Evolutionary conservation across 2,888 invertebrate species (phyloP), one percentile per base, ranked within the genome.

Genomic region (Rotaria magnacalcarata): DNA sequence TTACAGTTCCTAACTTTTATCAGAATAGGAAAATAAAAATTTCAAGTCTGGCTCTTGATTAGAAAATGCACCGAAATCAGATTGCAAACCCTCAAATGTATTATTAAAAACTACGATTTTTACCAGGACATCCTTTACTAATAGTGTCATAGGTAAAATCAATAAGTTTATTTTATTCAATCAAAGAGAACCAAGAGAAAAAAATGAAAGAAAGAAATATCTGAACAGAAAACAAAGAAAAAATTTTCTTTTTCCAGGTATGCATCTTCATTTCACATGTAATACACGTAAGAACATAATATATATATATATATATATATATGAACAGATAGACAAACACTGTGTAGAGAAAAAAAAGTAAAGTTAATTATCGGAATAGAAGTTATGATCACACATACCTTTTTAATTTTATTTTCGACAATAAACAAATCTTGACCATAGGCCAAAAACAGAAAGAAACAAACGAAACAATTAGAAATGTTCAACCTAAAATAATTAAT

Each of bases 401-500:
- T 75, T 19, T 43, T 52, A 52, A n/a, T n/a, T n/a, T n/a, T n/a
- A n/a, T 52, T 52, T 60, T n/a, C n/a, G 60, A 27, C 60, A 60
- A 60, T 60, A 60, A 60, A 60, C 60, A 60, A 60, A 60, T 60
- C 60, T 60, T 75, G 75, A 75, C 75, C 75, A 75, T 34, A 75
- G 75, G 75, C 27, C 75, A 75, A 75, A 24, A 34, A 43, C 19
- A 41, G 1, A 80, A 50, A 75, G 2, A 75, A 75, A 75, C 75
- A 75, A 41, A 75, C 34, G 43, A 75, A 75, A 75, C 34, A 75
- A 75, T 75, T 41, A 75, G 14, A 75, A 75, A 43, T 75, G 75
- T 24, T 41, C 41, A 43, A 75, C 75, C 75, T 75, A 75, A 5
- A 67, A 75, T 27, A 43, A 41, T 41, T 21, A 75, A n/a, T 58